phyloP scores from a whole-genome alignment of 2,113 vertebrate species.

The Pterophyllum scalare region DNA sequence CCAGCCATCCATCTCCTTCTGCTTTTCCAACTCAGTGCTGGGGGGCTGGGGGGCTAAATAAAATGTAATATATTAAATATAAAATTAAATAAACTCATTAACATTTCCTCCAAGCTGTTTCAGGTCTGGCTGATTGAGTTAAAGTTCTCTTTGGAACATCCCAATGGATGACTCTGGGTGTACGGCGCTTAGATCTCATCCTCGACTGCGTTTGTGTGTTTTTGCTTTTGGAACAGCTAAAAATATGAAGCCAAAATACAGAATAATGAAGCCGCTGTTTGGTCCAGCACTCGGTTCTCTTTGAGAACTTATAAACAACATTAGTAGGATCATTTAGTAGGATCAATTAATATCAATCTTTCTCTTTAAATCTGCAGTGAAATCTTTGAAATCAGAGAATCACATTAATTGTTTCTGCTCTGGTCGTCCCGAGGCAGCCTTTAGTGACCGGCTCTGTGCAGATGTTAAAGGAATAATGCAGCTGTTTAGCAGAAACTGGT shows the following conservation, averaged over 20 bases:
- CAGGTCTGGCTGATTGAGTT: accelerated
- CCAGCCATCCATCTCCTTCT: neutral
- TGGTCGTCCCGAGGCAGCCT: neutral
- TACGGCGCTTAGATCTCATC: neutral
- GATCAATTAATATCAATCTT: accelerated
- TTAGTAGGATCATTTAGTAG: accelerated
- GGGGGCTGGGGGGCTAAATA: too few species aligned
- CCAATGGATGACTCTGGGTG: too few species aligned
- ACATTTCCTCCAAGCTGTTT: accelerated
- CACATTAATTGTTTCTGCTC: accelerated
- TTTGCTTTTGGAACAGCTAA: neutral
- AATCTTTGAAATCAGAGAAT: neutral
- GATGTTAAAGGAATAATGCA: accelerated
- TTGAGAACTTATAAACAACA: neutral
- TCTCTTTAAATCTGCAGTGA: too few species aligned
- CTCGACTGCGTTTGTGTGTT: neutral
- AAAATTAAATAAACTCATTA: too few species aligned
- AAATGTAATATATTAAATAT: too few species aligned
- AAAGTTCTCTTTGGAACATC: neutral
- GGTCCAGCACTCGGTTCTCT: accelerated
- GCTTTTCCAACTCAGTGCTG: neutral
- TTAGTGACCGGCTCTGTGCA: accelerated
- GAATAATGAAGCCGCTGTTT: accelerated
- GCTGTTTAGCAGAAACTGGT: neutral
- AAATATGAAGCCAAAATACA: neutral